Evolutionary conservation across 2,797 vertebrate genomes (phyloP), one percentile per base, ranked within the genome.

Genomic region (Xenops minutus): DNA sequence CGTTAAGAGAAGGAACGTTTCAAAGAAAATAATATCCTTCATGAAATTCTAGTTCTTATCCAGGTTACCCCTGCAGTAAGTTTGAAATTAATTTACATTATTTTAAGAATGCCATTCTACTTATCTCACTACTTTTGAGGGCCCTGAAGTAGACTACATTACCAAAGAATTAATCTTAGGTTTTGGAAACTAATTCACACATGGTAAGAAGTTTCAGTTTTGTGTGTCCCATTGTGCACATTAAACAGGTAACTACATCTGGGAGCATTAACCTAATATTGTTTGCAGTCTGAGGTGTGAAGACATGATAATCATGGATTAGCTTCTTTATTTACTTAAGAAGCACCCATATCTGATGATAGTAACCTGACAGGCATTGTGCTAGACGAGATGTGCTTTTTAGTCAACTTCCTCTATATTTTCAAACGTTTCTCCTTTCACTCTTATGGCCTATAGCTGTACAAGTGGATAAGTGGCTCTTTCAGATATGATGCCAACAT

Each of bases 401-500:
- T 51, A 87, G 85, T 95, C 86, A 95, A 89, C 90, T 96, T 94
- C 83, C 89, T 96, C 80, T 41, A 88, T 82, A 89, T 96, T 97
- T 97, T 96, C 63, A 93, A 96, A 92, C 80, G 55, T 81, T 93
- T 93, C 79, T 96, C 73, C 68, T 96, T 96, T 96, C 90, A 81
- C 56, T 92, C 81, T 89, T 84, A 43, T 96, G 78, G 74, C 93
- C 92, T 96, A 88, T 89, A 96, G 94, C 91, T 92, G 84, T 88
- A 86, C 86, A 94, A 93, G 81, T 85, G 93, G 81, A 95, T 97
- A 93, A 95, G 93, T 95, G 93, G 93, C 72, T 96, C 90, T 96
- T 97, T 97, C 88, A 97, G 93, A 97, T 97, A 94, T 88, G 83
- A 73, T 85, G 95, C 97, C 97, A 98, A 89, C 73, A 97, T 96